Base-by-base conservation (phyloP, 64 coral and sea anemone species). In the Actinia equina region DNA sequence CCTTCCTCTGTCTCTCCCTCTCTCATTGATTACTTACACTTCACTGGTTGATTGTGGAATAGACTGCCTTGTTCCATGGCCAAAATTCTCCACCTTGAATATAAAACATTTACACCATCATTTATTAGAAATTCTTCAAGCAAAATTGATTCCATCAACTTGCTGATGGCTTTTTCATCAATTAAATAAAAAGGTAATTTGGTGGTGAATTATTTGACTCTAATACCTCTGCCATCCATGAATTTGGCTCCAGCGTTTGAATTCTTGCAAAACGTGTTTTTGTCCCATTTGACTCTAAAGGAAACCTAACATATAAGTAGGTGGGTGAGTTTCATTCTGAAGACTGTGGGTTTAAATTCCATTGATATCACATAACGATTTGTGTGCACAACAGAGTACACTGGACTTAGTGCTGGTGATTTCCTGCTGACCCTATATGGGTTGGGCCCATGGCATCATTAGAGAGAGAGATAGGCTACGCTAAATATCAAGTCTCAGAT, bases 221-320 rank as follows among this genome's bases (percentile, higher is more conserved):
- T 49, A 37, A 37, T 57, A 91, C 93, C 89, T 94, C 93, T 58
- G 71, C 71, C 89, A 94, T 94, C 93, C 93, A 94, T 16, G 70
- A 44, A 65, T 88, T 88, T 44, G 93, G 93, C 77, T 94, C 89
- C 51, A 91, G 25, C 17, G 89, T 90, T 84, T 94, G 93, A 86
- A 94, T 67, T 80, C 93, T 91, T 85, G 89, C 89, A 51, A 90
- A 85, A 20, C 89, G 82, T 30, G 43, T 67, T 88, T 78, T 59
- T 37, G 8, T 61, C 52, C 82, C 82, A 51, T 79, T 54, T 22
- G 64, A 57, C 52, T 9, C 13, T 53, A 74, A 54, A 88, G 46
- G 63, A 64, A 91, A 94, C 69, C 69, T 74, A 74, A 15, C 37
- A 71, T 9, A 17, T 1, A 78, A 2, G 20, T 59, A 85, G 19